Percentiles rank a stretch among this genome's conserved stretches.
These are phyloP conservation scores for Anoplopoma fimbria DNA, from an alignment of 2,113 vertebrate genomes.

Conservation along the genomic window DNA sequence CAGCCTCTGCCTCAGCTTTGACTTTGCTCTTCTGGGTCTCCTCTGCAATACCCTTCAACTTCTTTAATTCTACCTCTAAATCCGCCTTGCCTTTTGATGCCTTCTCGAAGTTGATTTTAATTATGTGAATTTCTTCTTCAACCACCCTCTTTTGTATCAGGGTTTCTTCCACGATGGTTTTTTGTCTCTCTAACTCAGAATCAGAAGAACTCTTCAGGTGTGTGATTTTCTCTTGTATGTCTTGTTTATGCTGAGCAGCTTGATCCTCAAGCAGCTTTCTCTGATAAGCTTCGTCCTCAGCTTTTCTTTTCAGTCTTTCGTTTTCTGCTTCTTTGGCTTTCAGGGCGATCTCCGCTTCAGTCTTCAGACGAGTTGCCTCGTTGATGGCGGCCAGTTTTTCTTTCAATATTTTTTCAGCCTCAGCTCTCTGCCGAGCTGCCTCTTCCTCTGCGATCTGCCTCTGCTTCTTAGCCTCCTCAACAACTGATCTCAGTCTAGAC, in stretches of 20 bases:
- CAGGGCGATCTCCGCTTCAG: slow-evolving; percentile 92
- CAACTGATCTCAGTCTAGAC: slow-evolving; percentile 86
- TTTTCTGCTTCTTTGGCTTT: slow-evolving; percentile 98
- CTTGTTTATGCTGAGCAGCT: slow-evolving; percentile 92
- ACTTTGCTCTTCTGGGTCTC: slow-evolving; percentile 90
- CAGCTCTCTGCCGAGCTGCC: slow-evolving; percentile 87
- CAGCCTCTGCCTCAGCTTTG: slow-evolving; percentile 90
- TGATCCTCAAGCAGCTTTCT: slow-evolving; percentile 94
- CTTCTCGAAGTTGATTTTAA: slow-evolving; percentile 92
- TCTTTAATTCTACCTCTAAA: slow-evolving; percentile 91
- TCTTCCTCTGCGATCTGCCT: slow-evolving; percentile 93
- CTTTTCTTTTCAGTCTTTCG: slow-evolving; percentile 91
- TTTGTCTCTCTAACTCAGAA: slow-evolving; percentile 90
- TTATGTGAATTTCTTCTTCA: slow-evolving; percentile 93
- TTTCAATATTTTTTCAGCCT: slow-evolving; percentile 92
- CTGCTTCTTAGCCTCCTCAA: slow-evolving; percentile 94
- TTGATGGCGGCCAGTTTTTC: slow-evolving; percentile 94
- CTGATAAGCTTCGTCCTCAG: slow-evolving; percentile 95
- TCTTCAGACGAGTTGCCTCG: slow-evolving; percentile 91
- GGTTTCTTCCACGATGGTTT: slow-evolving; percentile 91
- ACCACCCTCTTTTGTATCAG: slow-evolving; percentile 90
- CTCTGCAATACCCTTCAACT: slow-evolving; percentile 88
- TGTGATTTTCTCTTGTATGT: slow-evolving; percentile 92
- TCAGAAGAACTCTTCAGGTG: slow-evolving; percentile 90
- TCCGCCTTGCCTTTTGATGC: slow-evolving; percentile 89